phyloP scores from a whole-genome alignment of 2,888 invertebrate species.

The Dolichopus griseipennis region DNA sequence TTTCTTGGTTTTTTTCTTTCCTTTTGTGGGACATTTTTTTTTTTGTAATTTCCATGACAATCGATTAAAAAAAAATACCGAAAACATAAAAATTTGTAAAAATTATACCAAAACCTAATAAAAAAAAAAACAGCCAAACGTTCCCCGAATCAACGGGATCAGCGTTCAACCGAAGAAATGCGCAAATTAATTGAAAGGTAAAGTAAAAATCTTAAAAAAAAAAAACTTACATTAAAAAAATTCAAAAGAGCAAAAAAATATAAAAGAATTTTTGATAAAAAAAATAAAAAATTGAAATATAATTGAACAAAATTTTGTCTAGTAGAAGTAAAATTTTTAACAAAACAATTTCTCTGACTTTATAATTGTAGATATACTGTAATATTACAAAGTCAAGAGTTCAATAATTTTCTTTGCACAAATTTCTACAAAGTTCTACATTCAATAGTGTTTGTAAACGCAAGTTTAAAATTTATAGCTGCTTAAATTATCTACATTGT shows the following conservation, averaged over 20 bases:
- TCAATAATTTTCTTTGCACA: too few relatives aligned
- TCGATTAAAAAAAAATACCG: constrained; percentile 22
- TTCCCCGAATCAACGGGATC: constrained; percentile 73
- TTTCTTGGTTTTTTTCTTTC: constrained; percentile 24
- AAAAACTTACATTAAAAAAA: constrained; percentile 13
- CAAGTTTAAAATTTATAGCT: too few relatives aligned
- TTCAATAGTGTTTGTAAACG: too few relatives aligned
- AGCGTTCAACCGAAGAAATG: constrained; percentile 92
- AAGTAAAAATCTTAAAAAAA: constrained; percentile 44
- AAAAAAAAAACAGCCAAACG: constrained; percentile 48
- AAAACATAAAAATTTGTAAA: constrained; percentile 20
- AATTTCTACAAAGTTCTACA: too few relatives aligned
- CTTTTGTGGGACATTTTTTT: constrained; percentile 22
- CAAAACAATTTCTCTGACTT: too few relatives aligned
- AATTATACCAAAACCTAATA: background rate
- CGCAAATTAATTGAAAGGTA: constrained; percentile 96
- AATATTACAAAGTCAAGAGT: too few relatives aligned
- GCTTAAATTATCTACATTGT: too few relatives aligned
- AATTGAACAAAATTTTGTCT: too few relatives aligned
- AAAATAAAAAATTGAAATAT: too few relatives aligned
- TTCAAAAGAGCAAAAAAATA: constrained; percentile 14
- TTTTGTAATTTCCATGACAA: constrained; percentile 24
- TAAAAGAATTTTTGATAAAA: constrained; percentile 10
- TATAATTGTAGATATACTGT: too few relatives aligned
- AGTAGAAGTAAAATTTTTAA: too few relatives aligned